Evolutionary conservation across 2,113 vertebrate species (phyloP), one percentile per base, ranked within the genome.

Genomic region (Geococcyx californianus): DNA sequence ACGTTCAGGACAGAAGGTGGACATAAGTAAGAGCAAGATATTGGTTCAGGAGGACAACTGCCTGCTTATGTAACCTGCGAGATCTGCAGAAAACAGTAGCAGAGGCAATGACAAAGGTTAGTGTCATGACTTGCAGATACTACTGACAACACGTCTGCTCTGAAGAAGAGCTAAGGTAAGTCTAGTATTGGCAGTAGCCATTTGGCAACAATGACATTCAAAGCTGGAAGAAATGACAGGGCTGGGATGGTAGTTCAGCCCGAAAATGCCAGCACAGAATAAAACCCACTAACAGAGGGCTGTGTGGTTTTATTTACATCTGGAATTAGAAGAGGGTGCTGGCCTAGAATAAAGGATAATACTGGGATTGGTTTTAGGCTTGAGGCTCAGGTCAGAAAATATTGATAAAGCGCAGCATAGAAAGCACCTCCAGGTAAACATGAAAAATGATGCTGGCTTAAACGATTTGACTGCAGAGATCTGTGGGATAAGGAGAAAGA

Each of bases 381-480:
- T 84, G 56, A 31, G 34, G 13, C 52, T 91, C n/a, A 84, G 52
- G 52, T 10, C 69, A 90, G 33, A 16, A 92, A 49, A 63, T 94
- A 62, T 3, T 24, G 76, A 86, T 75, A 63, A 93, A 83, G 10
- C 6, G 23, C 28, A 82, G 16, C 25, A 85, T 73, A 83, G 36
- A 88, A 94, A 80, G 78, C 1, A 0, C 54, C 75, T 66, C 67
- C 23, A 62, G 29, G 54, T 80, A 82, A 93, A 73, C 7, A 20
- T 4, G 49, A 83, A 58, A 90, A 90, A 34, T 31, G 18, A 6
- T 82, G 58, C 34, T 90, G 45, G 36, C 10, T 93, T 69, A 73
- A 79, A 87, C 19, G 55, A 92, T 34, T 40, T 69, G 70, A 56
- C 78, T 81, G 38, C 44, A 81, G 73, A 89, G 89, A 95, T 94